Conservation (phyloP, 2,888 invertebrate species). For the Noctua janthe region DNA sequence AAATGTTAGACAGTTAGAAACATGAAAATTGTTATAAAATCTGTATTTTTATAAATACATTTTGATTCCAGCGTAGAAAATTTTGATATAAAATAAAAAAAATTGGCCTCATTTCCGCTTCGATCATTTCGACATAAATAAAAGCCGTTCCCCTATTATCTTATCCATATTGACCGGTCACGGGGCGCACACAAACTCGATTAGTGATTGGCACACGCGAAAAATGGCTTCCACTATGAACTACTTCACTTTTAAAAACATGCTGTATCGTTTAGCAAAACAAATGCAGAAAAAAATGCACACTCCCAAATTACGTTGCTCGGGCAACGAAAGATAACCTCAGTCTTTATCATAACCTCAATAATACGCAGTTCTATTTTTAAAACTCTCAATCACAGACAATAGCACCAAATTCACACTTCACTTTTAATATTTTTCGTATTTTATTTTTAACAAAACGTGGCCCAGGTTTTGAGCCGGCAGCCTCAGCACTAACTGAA, state of each 20-base stretch:
- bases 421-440: slow-evolving; percentile 51
- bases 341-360: slow-evolving; percentile 56
- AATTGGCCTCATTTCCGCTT: slow-evolving; percentile 36
- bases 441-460: slow-evolving; percentile 64
- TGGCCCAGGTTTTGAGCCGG: slow-evolving; percentile 78
- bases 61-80: slow-evolving; percentile 1
- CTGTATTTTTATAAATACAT: neutral
- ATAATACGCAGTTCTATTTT: slow-evolving; percentile 53
- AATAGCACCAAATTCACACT: slow-evolving; percentile 63
- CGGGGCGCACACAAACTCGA: slow-evolving; percentile 75
- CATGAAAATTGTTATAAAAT: neutral
- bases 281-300: slow-evolving; percentile 71
- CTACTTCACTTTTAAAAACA: slow-evolving; percentile 56
- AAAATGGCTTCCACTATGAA: slow-evolving; percentile 68
- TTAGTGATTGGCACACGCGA: slow-evolving; percentile 66
- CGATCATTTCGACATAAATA: slow-evolving; percentile 43
- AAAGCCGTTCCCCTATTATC: slow-evolving; percentile 58
- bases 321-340: slow-evolving; percentile 57
- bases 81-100: slow-evolving; percentile 19
- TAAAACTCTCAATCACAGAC: slow-evolving; percentile 61
- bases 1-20: neutral
- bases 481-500: slow-evolving; percentile 84
- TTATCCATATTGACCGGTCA: slow-evolving; percentile 69
- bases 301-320: slow-evolving; percentile 57
- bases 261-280: slow-evolving; percentile 65